A percentile compares a stretch with the other conserved stretches of the same genome.
These are phyloP conservation scores for Tribolium madens DNA, from an alignment of 1,140 invertebrate species.

Conservation along the genomic window DNA sequence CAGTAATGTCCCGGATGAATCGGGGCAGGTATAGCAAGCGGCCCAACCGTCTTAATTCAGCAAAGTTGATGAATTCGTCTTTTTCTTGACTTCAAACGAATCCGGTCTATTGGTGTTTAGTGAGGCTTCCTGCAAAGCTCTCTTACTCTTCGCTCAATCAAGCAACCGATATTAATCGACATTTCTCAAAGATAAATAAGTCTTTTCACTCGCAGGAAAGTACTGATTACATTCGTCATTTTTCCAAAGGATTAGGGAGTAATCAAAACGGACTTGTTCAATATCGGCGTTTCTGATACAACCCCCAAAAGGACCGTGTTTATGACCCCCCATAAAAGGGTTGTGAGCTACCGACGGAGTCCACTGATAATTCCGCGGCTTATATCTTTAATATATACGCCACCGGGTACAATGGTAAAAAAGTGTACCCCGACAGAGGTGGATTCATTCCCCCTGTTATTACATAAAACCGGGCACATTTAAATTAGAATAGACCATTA, in stretches of 20 bases:
- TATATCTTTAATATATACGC: slow-evolving; percentile 54
- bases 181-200: slow-evolving; percentile 38
- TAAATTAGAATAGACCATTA: slow-evolving; percentile 17
- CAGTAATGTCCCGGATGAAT: slow-evolving; percentile 15
- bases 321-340: slow-evolving; percentile 56
- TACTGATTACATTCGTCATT: slow-evolving; percentile 50
- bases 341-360: slow-evolving; percentile 47
- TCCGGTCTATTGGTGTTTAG: slow-evolving; percentile 24
- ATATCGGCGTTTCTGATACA: slow-evolving; percentile 35
- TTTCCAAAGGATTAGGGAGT: slow-evolving; percentile 47
- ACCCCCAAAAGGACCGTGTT: slow-evolving; percentile 48
- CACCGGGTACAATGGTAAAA: slow-evolving; percentile 49
- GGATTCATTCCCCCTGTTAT: slow-evolving; percentile 16
- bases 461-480: neutral
- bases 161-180: slow-evolving; percentile 41
- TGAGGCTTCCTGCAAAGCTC: slow-evolving; percentile 14
- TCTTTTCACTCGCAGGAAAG: slow-evolving; percentile 42
- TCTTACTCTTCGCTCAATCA: slow-evolving; percentile 38
- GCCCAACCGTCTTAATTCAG: slow-evolving; percentile 27
- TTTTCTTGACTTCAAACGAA: slow-evolving; percentile 39
- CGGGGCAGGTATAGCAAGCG: slow-evolving; percentile 9
- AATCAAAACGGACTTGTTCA: slow-evolving; percentile 45
- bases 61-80: slow-evolving; percentile 32
- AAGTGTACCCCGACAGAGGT: slow-evolving; percentile 45
- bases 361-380: slow-evolving; percentile 54